Base-by-base conservation (phyloP, 2,797 vertebrate species). In the Acestrorhynchus altus region DNA sequence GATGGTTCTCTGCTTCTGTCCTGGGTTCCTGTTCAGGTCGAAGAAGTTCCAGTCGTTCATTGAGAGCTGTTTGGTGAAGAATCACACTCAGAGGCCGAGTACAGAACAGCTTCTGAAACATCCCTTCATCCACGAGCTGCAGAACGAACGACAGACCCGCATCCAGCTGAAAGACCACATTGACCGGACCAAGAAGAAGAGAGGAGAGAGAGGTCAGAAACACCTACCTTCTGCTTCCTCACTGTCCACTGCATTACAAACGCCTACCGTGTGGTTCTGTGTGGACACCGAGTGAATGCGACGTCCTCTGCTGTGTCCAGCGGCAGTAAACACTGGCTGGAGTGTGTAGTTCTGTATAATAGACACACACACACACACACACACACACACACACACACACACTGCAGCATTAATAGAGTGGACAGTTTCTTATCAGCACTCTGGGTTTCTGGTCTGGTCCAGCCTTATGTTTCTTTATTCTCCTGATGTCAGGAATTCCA, bases 81-180 rank as follows among this genome's bases (percentile, higher is more conserved):
- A 95, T 87, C 96, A 98, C 78, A 85, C 91, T 81, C 94, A 96
- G 90, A 92, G 98, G 82, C 96, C 95, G 59, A 94, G 93, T 77
- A 97, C 97, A 0, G 96, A 98, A 80, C 95, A 96, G 81, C 91
- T 99, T 78, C 94, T 98, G 88, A 96, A 96, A 65, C 96, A 98
- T 24, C 94, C 95, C 0, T 98, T 98, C 86, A 96, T 99, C 87
- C 88, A 93, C 80, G 96, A 98, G 76, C 93, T 97, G 79, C 92
- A 95, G 78, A 97, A 97, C 0, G 97, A 98, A 71, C 93, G 96
- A 78, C 95, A 96, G 89, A 88, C 97, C 89, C 96, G 96, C 90
- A 98, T 96, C 86, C 96, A 99, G 89, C 96, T 99, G 81, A 97
- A 97, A 88, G 96, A 97, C 90, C 96, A 98, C 87, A 98, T 98